Conservation (phyloP, 23 tunicate genomes). For the Botrylloides violaceus region DNA sequence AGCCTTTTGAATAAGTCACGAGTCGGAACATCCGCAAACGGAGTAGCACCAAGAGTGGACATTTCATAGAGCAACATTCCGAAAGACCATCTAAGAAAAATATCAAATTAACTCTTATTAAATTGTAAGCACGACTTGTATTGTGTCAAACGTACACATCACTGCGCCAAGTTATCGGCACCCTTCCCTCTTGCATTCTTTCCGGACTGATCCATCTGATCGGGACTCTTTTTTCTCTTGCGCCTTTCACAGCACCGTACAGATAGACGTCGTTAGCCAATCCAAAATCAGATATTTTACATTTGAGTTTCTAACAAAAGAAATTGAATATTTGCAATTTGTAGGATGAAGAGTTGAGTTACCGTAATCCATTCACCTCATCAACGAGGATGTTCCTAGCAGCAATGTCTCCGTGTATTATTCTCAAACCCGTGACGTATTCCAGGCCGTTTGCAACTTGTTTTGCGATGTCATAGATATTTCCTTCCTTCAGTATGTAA, state of each 20-base stretch:
- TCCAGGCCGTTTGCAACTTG: slow-evolving; percentile 84
- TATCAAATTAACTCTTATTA: not conserved
- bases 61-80: slow-evolving; percentile 16
- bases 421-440: slow-evolving; percentile 36
- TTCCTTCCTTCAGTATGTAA: slow-evolving; percentile 63
- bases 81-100: slow-evolving; percentile 18
- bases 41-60: slow-evolving; percentile 19
- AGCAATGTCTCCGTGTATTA: slow-evolving; percentile 89
- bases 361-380: slow-evolving; percentile 30
- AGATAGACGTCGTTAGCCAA: slow-evolving; percentile 88
- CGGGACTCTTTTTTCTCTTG: slow-evolving; percentile 87
- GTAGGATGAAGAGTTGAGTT: not conserved
- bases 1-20: slow-evolving; percentile 9
- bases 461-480: slow-evolving; percentile 42
- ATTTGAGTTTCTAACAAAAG: slow-evolving; percentile 45
- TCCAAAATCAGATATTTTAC: slow-evolving; percentile 91
- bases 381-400: slow-evolving; percentile 81
- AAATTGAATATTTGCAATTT: no score
- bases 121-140: not conserved
- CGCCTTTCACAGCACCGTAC: slow-evolving; percentile 81
- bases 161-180: slow-evolving; percentile 86
- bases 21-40: not conserved
- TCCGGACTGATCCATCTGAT: slow-evolving; percentile 96
- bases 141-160: slow-evolving; percentile 65
- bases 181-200: slow-evolving; percentile 68